These are phyloP conservation scores for Dryas iulia DNA, from an alignment of 1,140 invertebrate species.

Conservation along the genomic window DNA sequence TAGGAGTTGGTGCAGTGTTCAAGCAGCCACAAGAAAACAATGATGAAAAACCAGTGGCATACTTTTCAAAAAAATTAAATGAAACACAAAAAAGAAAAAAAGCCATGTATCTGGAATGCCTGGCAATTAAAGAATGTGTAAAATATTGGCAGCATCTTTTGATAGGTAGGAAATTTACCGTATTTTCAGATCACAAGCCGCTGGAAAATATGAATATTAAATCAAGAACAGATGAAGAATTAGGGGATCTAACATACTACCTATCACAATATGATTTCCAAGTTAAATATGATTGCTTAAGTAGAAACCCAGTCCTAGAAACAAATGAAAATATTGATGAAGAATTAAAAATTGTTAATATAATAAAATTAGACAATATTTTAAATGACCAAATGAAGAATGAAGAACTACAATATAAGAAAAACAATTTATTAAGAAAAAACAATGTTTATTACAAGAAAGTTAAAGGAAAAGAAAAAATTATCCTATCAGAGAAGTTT, in stretches of 20 bases:
- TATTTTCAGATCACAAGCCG: not conserved
- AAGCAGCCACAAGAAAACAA: conserved; percentile 34
- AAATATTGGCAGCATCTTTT: not conserved
- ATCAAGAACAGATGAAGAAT: not conserved
- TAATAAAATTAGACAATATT: not conserved
- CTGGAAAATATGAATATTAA: not conserved
- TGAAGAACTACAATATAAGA: not conserved
- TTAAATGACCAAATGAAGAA: not conserved
- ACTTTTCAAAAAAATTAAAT: too few relatives aligned
- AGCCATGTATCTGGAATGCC: too few relatives aligned
- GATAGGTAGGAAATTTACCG: not conserved
- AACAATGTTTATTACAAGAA: not conserved
- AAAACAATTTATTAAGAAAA: not conserved
- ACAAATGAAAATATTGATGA: not conserved
- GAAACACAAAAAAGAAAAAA: conserved; percentile 22
- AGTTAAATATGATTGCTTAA: not conserved
- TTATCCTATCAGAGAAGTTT: not conserved
- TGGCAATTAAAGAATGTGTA: not conserved
- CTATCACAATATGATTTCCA: conserved; percentile 1
- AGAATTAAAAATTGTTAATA: not conserved
- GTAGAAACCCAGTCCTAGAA: not conserved
- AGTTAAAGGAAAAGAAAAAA: not conserved
- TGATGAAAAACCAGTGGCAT: too few relatives aligned
- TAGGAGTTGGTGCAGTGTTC: conserved; percentile 56
- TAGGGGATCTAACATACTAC: not conserved